Evolutionary conservation across 1,140 invertebrate species (phyloP), one percentile per base, ranked within the genome.

Genomic region (Platyscapa corneri): DNA sequence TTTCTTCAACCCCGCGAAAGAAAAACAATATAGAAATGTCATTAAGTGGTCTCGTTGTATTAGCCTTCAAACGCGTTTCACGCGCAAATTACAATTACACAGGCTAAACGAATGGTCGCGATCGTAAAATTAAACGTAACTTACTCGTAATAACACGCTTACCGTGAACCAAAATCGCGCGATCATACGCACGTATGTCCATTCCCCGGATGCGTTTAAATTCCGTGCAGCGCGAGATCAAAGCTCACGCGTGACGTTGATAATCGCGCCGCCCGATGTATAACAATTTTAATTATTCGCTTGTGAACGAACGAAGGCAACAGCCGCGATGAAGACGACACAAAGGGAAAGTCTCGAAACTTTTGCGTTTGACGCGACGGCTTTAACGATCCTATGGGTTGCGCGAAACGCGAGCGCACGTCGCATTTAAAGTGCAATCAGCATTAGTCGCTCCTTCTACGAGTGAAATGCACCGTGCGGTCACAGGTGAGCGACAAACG

Each of bases 351-450:
- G 72, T n/a, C n/a, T 49, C 56, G 56, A 76, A 34, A 82, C 60
- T 49, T 83, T 76, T 12, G 65, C 32, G 70, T 8, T 46, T 1
- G 46, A 53, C 7, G 49, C 53, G 53, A 34, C 53, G 27, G 5
- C 46, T 74, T 56, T 82, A 64, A 75, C 46, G 18, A 39, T 64
- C 53, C 23, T 23, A 65, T 46, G 34, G 8, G 0, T 10, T 14
- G 67, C 39, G 67, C 16, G 0, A 46, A 5, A 49, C 65, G n/a
- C 49, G n/a, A n/a, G n/a, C n/a, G 3, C 49, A 53, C 8, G 67
- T 7, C 3, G 42, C 72, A 39, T 34, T 86, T 86, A 83, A 82
- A 86, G 23, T 76, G 80, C 85, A 86, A 86, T 86, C 75, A 79
- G 80, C 74, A 78, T 83, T 82, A 67, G 84, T 42, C 84, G 37